Evolutionary conservation across 2,113 vertebrate species (phyloP).

Genomic region (Phylloscopus trochiloides): DNA sequence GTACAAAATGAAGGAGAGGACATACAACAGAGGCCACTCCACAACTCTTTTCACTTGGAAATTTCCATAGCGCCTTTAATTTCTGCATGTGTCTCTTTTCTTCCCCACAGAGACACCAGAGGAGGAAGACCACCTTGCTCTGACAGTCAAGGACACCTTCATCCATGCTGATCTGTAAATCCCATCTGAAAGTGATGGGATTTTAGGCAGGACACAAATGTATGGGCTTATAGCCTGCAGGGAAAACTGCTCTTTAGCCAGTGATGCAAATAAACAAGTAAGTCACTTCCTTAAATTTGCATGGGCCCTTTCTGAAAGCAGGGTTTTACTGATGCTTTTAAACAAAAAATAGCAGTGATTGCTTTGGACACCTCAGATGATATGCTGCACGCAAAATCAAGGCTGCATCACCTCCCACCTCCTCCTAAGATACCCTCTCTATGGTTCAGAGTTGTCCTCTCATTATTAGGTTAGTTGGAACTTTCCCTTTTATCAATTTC

Average conservation of each 20-base stretch:
- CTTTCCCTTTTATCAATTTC: neutral
- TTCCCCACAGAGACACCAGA: neutral
- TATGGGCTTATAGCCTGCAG: constrained; percentile 12
- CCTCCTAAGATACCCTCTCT: neutral
- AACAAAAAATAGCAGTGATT: constrained; percentile 11
- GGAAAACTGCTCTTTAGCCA: constrained; percentile 45
- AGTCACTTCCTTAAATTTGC: constrained; percentile 41
- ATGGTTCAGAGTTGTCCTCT: neutral
- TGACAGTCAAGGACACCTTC: neutral
- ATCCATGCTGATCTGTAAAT: neutral
- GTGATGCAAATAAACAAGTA: constrained; percentile 36
- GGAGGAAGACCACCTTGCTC: neutral
- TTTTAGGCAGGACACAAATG: neutral
- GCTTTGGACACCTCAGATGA: neutral
- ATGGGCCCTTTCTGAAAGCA: neutral
- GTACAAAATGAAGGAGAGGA: constrained; percentile 30
- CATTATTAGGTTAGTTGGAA: neutral
- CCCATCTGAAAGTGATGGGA: neutral
- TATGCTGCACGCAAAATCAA: neutral
- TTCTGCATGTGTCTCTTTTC: neutral
- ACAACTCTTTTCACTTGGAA: neutral
- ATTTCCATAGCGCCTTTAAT: neutral
- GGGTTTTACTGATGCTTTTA: constrained; percentile 18
- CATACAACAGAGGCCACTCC: neutral
- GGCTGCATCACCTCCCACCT: neutral